A percentile compares a stretch with the other conserved stretches of the same genome.
Conservation (phyloP, 2,797 vertebrate genomes). For the Odontamblyopus rebecca region DNA sequence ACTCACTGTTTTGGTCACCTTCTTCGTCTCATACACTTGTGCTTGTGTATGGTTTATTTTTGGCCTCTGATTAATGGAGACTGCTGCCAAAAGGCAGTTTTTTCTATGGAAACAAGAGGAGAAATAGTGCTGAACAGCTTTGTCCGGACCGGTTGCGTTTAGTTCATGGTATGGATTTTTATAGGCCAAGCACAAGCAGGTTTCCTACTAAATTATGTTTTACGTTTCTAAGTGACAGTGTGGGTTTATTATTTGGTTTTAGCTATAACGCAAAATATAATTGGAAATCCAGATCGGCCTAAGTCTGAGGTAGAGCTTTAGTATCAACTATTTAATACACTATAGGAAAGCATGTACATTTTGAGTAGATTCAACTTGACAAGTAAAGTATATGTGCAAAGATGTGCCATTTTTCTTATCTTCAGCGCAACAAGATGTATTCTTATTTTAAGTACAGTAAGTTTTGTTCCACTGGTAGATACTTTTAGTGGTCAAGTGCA, state of each 20-base stretch:
- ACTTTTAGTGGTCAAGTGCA: too few species aligned
- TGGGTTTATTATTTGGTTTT: slow-evolving; percentile 5
- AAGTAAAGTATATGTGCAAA: too few species aligned
- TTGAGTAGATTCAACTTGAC: too few species aligned
- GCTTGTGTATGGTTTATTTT: slow-evolving; percentile 54
- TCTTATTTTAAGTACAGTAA: too few species aligned
- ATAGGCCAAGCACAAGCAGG: slow-evolving; percentile 14
- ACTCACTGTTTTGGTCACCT: slow-evolving; percentile 45
- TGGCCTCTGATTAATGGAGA: slow-evolving; percentile 54
- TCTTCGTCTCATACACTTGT: slow-evolving; percentile 45
- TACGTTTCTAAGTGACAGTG: slow-evolving; percentile 15
- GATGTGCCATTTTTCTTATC: too few species aligned
- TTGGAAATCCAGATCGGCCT: too few species aligned
- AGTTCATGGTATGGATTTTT: slow-evolving; percentile 23
- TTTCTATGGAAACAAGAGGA: slow-evolving; percentile 37
- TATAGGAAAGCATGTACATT: too few species aligned
- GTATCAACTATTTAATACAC: too few species aligned
- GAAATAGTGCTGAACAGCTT: slow-evolving; percentile 14
- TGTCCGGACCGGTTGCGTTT: slow-evolving; percentile 18
- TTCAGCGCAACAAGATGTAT: too few species aligned
- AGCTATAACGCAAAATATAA: too few species aligned
- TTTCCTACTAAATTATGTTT: slow-evolving; percentile 16
- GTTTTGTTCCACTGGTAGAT: too few species aligned
- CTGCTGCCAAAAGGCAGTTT: slow-evolving; percentile 17
- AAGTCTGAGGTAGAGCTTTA: too few species aligned